Conservation (phyloP, 2,888 invertebrate genomes). For the Lycophotia porphyrea region DNA sequence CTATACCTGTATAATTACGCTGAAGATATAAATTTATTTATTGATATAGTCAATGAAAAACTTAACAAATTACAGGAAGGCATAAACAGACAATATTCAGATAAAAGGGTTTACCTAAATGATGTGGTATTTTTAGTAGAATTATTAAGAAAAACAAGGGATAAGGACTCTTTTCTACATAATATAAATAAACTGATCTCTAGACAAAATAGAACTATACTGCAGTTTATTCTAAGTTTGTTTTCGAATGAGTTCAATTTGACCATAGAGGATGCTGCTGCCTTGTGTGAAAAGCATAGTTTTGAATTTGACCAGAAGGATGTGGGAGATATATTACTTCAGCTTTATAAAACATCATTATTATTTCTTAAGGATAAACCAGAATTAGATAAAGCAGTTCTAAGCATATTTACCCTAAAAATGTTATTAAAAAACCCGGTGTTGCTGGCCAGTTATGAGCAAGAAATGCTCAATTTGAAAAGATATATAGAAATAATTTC, state of each 20-base stretch:
- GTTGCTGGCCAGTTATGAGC: slow-evolving; percentile 65
- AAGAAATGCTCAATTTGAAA: slow-evolving; percentile 75
- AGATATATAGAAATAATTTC: slow-evolving; percentile 69
- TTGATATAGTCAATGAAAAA: slow-evolving; percentile 72
- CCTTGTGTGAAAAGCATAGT: slow-evolving; percentile 70
- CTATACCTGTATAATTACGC: slow-evolving; percentile 73
- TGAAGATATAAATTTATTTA: slow-evolving; percentile 68
- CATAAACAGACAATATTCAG: slow-evolving; percentile 78
- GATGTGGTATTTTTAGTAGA: slow-evolving; percentile 76
- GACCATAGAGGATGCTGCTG: slow-evolving; percentile 70
- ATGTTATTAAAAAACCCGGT: slow-evolving; percentile 68
- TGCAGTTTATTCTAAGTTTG: slow-evolving; percentile 75
- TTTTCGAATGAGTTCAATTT: slow-evolving; percentile 72
- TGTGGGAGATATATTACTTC: slow-evolving; percentile 68
- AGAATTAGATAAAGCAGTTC: slow-evolving; percentile 74
- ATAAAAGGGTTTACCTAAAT: slow-evolving; percentile 75
- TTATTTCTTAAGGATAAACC: slow-evolving; percentile 73
- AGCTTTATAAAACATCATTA: slow-evolving; percentile 75
- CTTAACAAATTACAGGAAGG: slow-evolving; percentile 73
- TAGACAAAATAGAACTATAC: slow-evolving; percentile 71
- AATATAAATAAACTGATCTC: slow-evolving; percentile 58
- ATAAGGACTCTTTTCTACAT: slow-evolving; percentile 18
- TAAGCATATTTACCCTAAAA: slow-evolving; percentile 75
- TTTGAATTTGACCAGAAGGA: slow-evolving; percentile 59
- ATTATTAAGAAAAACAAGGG: slow-evolving; percentile 70